A percentile compares a stretch with the other conserved stretches of the same genome.
Evolutionary conservation across 2,797 vertebrate genomes (phyloP).

Genomic region (Myiotriccus ornatus): DNA sequence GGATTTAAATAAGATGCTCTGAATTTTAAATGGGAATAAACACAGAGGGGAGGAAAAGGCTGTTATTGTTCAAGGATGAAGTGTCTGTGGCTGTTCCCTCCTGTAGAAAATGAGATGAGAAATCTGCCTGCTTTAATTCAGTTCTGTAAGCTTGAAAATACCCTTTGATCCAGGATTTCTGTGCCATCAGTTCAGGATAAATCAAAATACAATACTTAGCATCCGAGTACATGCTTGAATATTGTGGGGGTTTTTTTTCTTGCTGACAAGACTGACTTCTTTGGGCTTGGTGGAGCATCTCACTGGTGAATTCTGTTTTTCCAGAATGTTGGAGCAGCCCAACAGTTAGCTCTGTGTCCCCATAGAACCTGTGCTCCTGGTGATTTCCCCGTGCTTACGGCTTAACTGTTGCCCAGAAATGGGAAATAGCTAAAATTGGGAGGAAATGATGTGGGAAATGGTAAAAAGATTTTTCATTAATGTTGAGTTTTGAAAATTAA

Average conservation of each 20-base stretch:
- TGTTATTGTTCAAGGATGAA: neutral
- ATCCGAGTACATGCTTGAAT: neutral
- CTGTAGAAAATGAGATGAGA: neutral
- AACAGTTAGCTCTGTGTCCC: neutral
- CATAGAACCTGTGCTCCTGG: neutral
- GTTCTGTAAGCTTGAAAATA: neutral
- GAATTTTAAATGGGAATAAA: neutral
- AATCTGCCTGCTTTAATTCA: neutral
- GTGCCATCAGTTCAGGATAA: neutral
- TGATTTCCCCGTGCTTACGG: neutral
- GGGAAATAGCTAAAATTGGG: neutral
- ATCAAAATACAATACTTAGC: neutral
- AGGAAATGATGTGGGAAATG: neutral
- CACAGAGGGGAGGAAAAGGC: neutral
- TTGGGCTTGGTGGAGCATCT: neutral
- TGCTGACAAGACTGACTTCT: neutral
- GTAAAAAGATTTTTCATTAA: neutral
- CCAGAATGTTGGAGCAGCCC: neutral
- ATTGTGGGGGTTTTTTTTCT: neutral
- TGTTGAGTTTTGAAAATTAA: neutral
- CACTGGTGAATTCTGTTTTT: neutral
- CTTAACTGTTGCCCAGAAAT: neutral
- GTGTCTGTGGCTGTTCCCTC: neutral
- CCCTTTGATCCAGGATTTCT: neutral
- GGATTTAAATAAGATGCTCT: neutral